These are phyloP conservation scores for Graphium colonna DNA, from an alignment of 2,888 invertebrate genomes.

Conservation along the genomic window DNA sequence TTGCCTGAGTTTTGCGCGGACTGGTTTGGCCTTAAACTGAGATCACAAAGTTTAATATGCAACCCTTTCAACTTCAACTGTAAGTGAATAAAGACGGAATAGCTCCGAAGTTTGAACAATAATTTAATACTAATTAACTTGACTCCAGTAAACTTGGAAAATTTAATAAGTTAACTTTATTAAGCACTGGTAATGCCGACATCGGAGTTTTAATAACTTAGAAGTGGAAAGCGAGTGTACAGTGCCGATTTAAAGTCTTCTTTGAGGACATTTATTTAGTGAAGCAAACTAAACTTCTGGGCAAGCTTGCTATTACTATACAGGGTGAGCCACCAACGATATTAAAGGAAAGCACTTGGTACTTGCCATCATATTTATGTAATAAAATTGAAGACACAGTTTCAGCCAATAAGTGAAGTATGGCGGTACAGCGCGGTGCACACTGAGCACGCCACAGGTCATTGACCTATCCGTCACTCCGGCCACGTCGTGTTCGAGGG, in stretches of 20 bases:
- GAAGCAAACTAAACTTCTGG: neutral
- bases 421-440: too few species aligned
- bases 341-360: too few species aligned
- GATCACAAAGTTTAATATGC: constrained; percentile 31
- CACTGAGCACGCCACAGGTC: too few species aligned
- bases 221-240: neutral
- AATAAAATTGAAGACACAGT: too few species aligned
- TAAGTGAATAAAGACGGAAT: constrained; percentile 28
- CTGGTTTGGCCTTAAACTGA: constrained; percentile 32
- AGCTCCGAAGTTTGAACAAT: constrained; percentile 17
- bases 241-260: neutral
- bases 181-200: constrained; percentile 2
- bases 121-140: constrained; percentile 20
- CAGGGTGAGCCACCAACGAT: too few species aligned
- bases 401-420: too few species aligned
- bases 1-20: constrained; percentile 36
- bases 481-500: too few species aligned
- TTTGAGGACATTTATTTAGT: neutral
- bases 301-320: neutral
- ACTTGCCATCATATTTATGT: too few species aligned
- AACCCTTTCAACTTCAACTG: constrained; percentile 27
- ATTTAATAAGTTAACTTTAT: constrained; percentile 15
- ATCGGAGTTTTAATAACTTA: constrained; percentile 5
- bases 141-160: constrained; percentile 12
- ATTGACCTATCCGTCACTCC: too few species aligned